Conservation (phyloP, 2,113 vertebrate genomes). For the Lipophrys pholis region DNA sequence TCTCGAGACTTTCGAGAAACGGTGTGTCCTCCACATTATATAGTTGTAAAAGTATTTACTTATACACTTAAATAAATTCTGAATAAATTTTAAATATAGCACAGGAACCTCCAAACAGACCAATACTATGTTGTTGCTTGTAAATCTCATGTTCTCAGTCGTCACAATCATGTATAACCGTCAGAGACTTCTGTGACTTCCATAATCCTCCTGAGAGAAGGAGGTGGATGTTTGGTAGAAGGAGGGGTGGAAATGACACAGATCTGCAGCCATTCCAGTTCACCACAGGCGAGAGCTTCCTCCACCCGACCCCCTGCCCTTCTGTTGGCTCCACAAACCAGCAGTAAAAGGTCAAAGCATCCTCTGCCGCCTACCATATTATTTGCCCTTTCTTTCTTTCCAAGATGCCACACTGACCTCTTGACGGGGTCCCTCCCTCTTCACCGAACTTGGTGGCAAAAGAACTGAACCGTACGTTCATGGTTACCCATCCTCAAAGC, state of each 20-base stretch:
- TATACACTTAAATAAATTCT: too few relatives aligned
- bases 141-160: constrained; percentile 31
- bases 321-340: constrained; percentile 56
- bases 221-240: constrained; percentile 17
- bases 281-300: constrained; percentile 43
- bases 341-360: constrained; percentile 72
- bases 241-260: constrained; percentile 13
- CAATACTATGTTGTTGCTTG: background rate
- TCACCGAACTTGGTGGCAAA: constrained; percentile 11
- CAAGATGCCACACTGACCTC: constrained; percentile 67
- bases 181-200: constrained; percentile 17
- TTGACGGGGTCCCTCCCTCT: constrained; percentile 34
- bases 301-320: constrained; percentile 43
- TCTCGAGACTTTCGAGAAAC: too few relatives aligned
- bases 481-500: constrained; percentile 2
- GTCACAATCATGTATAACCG: constrained; percentile 28
- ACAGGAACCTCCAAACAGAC: too few relatives aligned
- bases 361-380: constrained; percentile 45
- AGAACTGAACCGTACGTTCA: background rate
- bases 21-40: too few relatives aligned
- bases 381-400: constrained; percentile 66
- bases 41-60: too few relatives aligned
- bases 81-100: too few relatives aligned
- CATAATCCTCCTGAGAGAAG: constrained; percentile 6
- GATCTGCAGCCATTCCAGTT: constrained; percentile 45